Conservation (phyloP, 2,888 invertebrate genomes). For the Axea sp. region DNA sequence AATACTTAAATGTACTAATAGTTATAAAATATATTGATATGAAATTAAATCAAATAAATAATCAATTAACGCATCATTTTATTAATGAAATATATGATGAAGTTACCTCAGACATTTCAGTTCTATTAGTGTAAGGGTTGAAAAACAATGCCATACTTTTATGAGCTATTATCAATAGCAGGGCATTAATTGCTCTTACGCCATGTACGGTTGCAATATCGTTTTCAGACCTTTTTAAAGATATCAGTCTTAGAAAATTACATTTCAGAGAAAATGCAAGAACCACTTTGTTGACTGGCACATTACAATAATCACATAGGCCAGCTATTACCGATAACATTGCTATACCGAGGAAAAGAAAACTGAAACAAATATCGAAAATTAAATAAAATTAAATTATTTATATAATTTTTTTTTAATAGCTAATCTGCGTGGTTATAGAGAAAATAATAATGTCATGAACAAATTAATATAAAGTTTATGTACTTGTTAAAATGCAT, state of each 20-base stretch:
- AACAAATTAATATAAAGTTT: background rate
- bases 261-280: slow-evolving; percentile 83
- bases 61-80: no score
- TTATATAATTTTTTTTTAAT: no score
- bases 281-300: slow-evolving; percentile 76
- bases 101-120: slow-evolving; percentile 83
- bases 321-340: slow-evolving; percentile 77
- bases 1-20: no score
- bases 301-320: slow-evolving; percentile 74
- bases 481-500: no score
- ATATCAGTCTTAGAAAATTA: slow-evolving; percentile 82
- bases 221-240: slow-evolving; percentile 79
- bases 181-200: slow-evolving; percentile 84
- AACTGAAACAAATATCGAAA: slow-evolving; percentile 70
- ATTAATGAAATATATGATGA: no score
- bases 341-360: slow-evolving; percentile 80
- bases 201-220: slow-evolving; percentile 85
- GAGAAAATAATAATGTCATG: no score
- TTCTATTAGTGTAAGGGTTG: slow-evolving; percentile 84
- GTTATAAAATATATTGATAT: no score
- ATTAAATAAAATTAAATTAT: no score
- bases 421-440: no score
- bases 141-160: slow-evolving; percentile 87
- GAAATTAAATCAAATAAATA: no score
- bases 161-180: slow-evolving; percentile 84